Conservation (phyloP, 2,888 invertebrate genomes). For the Malacosoma neustria region DNA sequence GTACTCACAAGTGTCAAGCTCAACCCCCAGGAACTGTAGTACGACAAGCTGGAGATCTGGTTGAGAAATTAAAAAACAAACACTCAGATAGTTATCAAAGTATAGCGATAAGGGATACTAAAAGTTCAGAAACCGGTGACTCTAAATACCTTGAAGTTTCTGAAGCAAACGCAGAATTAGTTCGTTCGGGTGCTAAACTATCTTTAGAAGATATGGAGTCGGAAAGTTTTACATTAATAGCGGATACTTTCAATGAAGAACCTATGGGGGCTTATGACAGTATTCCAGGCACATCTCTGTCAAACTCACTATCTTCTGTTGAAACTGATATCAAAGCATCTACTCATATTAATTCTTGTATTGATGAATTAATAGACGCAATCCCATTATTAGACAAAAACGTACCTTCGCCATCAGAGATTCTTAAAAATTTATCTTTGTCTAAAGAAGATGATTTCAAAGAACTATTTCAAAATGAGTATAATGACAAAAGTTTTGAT, state of each 20-base stretch:
- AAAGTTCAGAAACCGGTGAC: slow-evolving; percentile 13
- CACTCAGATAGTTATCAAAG: slow-evolving; percentile 21
- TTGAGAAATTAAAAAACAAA: slow-evolving; percentile 66
- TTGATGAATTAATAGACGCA: slow-evolving; percentile 43
- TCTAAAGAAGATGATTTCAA: slow-evolving; percentile 57
- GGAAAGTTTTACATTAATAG: slow-evolving; percentile 51
- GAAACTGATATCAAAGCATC: not conserved
- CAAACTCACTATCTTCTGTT: not conserved
- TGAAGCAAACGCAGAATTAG: slow-evolving; percentile 57
- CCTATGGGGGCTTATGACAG: not conserved
- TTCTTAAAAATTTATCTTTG: slow-evolving; percentile 77
- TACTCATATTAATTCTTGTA: slow-evolving; percentile 31
- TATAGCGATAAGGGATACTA: slow-evolving; percentile 6
- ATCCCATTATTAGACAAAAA: slow-evolving; percentile 57
- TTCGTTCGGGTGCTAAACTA: slow-evolving; percentile 57
- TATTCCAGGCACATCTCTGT: not conserved
- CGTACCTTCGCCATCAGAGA: slow-evolving; percentile 78
- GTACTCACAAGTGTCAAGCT: slow-evolving; percentile 85
- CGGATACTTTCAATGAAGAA: slow-evolving; percentile 28
- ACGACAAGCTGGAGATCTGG: slow-evolving; percentile 58
- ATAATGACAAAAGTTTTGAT: slow-evolving; percentile 21
- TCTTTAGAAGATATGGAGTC: slow-evolving; percentile 66
- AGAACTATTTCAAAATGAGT: slow-evolving; percentile 17
- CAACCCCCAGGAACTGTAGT: slow-evolving; percentile 76
- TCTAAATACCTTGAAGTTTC: slow-evolving; percentile 38